Evolutionary conservation across 1,140 invertebrate species (phyloP).

Genomic region (Sitophilus oryzae): DNA sequence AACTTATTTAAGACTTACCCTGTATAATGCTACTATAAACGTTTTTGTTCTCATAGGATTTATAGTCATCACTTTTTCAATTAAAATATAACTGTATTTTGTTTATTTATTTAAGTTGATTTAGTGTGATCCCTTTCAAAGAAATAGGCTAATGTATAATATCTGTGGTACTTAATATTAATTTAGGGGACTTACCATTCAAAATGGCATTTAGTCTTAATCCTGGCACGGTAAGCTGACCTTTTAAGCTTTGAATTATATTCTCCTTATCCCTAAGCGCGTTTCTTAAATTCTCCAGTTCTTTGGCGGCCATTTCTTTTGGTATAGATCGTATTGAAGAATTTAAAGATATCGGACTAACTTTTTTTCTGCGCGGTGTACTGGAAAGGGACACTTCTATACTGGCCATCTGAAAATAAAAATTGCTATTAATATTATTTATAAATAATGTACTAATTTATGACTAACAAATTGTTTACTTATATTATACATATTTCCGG

Average conservation of each 20-base stretch:
- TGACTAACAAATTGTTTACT: too few species aligned
- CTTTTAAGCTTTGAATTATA: slow-evolving; percentile 64
- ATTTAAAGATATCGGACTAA: slow-evolving; percentile 33
- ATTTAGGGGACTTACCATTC: slow-evolving; percentile 14
- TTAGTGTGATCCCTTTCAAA: too few species aligned
- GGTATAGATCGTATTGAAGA: slow-evolving; percentile 46
- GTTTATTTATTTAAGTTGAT: too few species aligned
- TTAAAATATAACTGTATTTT: too few species aligned
- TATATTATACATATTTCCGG: too few species aligned
- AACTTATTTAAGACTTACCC: too few species aligned
- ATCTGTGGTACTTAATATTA: neutral
- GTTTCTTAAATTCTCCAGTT: slow-evolving; percentile 64
- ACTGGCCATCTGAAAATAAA: slow-evolving; percentile 66
- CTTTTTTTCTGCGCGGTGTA: slow-evolving; percentile 55
- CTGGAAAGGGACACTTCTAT: slow-evolving; percentile 74
- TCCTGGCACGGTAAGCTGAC: slow-evolving; percentile 44
- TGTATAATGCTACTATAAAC: too few species aligned
- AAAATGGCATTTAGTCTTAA: slow-evolving; percentile 31
- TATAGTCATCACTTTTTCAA: too few species aligned
- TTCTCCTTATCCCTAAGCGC: slow-evolving; percentile 75
- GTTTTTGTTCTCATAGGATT: too few species aligned
- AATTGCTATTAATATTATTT: too few species aligned
- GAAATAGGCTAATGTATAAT: too few species aligned
- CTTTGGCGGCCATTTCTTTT: slow-evolving; percentile 46
- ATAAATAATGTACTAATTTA: too few species aligned